phyloP scores from a whole-genome alignment of 2,797 vertebrate genomes.

The Neopelma chrysocephalum region DNA sequence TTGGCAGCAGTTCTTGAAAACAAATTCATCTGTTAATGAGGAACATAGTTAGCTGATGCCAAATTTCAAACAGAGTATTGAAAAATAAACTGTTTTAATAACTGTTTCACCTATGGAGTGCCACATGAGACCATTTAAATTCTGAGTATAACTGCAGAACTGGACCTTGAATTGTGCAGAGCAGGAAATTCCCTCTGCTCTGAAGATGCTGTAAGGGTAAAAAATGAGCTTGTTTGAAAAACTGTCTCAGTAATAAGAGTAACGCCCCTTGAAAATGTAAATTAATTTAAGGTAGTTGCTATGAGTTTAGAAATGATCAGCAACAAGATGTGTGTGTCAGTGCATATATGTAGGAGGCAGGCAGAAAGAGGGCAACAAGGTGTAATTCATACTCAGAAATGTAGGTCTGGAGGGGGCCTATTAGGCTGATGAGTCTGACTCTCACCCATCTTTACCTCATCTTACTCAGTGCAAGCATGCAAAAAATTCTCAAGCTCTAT shows the following conservation, averaged over 20 bases:
- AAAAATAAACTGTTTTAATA: constrained; percentile 20
- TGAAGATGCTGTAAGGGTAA: background rate
- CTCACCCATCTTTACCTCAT: background rate
- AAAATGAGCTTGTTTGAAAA: background rate
- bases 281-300: background rate
- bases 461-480: background rate
- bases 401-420: background rate
- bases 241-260: background rate
- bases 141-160: background rate
- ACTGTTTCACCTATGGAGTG: constrained; percentile 14
- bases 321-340: background rate
- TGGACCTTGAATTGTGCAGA: background rate
- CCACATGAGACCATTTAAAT: background rate
- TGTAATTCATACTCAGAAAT: background rate
- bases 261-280: background rate
- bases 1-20: background rate
- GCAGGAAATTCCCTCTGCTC: background rate
- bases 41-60: background rate
- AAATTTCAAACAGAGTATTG: constrained; percentile 2
- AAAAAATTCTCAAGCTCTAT: background rate
- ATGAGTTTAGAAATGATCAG: background rate
- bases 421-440: background rate
- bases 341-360: background rate
- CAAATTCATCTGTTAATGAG: background rate
- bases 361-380: background rate